Evolutionary conservation across 2,113 vertebrate species (phyloP), one percentile per base, ranked within the genome.

Genomic region (Actinemys pallida): DNA sequence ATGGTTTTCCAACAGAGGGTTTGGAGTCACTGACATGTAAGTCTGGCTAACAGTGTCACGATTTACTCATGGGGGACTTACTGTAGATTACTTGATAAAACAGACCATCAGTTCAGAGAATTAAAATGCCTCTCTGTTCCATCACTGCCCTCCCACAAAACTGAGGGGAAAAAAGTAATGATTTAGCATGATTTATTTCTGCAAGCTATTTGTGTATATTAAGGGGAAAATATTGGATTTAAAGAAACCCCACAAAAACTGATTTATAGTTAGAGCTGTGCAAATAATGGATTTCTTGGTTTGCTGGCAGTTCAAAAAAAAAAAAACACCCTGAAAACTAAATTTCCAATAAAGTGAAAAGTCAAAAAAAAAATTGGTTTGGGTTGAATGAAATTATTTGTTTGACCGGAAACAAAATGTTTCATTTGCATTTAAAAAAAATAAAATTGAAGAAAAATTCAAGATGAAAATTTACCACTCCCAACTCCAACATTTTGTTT

Each of bases 21-120:
- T 13, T 50, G 22, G 25, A 1, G 0, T 65, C 75, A 81, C 3
- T 0, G 0, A 59, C 52, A 75, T 59, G 49, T 0, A 81, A 57
- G 20, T n/a, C 49, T 57, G 31, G 6, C 50, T 45, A 88, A 65
- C 83, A 79, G 45, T n/a, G 49, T 81, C 31, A 57, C 13, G 10
- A 27, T n/a, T 17, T 42, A 12, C 16, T 39, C 31, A 12, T 29
- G 5, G 59, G 11, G 17, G 47, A 65, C 31, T n/a, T 69, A 62
- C 20, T 25, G n/a, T 0, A 62, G 47, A 72, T 16, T 9, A 89
- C 14, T 8, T 49, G 35, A 52, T 83, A 75, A n/a, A 69, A 50
- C 35, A 78, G 52, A 13, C 22, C 72, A 65, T 50, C 49, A 49
- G n/a, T 25, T 53, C 39, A n/a, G 31, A 62, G 27, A 88, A 76